Conservation (phyloP, 2,113 vertebrate genomes). For the Aegithalos caudatus region DNA sequence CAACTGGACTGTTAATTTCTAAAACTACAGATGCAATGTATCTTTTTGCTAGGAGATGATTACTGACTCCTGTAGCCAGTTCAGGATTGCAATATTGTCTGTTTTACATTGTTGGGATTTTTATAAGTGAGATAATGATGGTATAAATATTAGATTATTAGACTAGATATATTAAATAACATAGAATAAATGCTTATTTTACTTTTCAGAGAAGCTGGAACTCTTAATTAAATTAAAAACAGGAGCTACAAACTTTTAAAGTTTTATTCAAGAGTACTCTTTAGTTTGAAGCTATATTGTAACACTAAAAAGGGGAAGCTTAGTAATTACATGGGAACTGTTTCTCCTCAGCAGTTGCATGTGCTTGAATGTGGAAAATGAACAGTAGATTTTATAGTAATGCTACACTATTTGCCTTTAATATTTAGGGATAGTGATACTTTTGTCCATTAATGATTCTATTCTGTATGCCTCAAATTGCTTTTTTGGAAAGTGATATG, state of each 20-base stretch:
- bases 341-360: not conserved
- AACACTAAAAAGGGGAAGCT: not conserved
- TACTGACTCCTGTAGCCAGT: not conserved
- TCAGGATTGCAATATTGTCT: not conserved
- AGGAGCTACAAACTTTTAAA: not conserved
- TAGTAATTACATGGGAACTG: not conserved
- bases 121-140: not conserved
- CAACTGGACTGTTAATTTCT: not conserved
- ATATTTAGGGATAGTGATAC: not conserved
- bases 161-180: not conserved
- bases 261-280: not conserved
- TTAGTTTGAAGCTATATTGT: not conserved
- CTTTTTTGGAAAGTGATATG: not conserved
- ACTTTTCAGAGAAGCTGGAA: not conserved
- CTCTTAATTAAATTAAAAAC: not conserved
- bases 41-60: not conserved
- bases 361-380: not conserved
- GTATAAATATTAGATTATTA: not conserved
- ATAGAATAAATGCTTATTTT: not conserved
- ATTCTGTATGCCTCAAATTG: not conserved
- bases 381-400: not conserved
- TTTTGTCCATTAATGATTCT: not conserved
- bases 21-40: not conserved
- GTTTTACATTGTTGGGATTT: not conserved
- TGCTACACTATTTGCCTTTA: not conserved